Base-by-base conservation (phyloP, 1,140 invertebrate genomes). In the Aricia agestis region DNA sequence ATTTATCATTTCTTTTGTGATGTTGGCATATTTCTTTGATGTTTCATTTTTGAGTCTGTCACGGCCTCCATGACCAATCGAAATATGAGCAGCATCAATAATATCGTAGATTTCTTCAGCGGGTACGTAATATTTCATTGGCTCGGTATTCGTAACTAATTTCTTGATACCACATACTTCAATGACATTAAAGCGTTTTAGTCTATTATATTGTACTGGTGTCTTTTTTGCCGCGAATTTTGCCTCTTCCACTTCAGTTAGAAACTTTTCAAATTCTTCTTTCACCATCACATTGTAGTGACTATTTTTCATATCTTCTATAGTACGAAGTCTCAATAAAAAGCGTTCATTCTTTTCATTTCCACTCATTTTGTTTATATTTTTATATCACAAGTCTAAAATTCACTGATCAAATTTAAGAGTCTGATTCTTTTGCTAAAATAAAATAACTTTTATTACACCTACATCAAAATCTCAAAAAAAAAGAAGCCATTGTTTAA, bases 1-100 rank as follows among this genome's bases (percentile, higher is more conserved):
- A 52, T 83, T 63, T 41, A 89, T 81, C 31, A 83, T 78, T 69
- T 88, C 87, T 31, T 81, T 71, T 68, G 77, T 83, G 17, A 76
- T 69, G 31, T 74, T 74, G 45, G 71, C 77, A 32, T 72, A 74
- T 67, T 80, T 80, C 25, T 25, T 25, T 25, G 25, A 41, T 52
- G 69, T 70, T 79, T 75, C 52, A 82, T 76, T 32, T 9, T 74
- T 73, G 36, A 67, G 66, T 25, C 25, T 25, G 25, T 25, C 25
- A 25, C 25, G 66, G 18, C 73, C 74, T 74, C 58, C 73, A 59
- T 31, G 66, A 63, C 68, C 76, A 69, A 19, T 78, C 78, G 15
- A 77, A 80, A 72, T 61, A 76, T 84, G 78, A 52, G 74, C 66
- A 59, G 76, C 75, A 66, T 77, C 68, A 36, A 83, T 69, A n/a